phyloP scores from a whole-genome alignment of 2,888 invertebrate genomes.

The Cremastinae sp. region DNA sequence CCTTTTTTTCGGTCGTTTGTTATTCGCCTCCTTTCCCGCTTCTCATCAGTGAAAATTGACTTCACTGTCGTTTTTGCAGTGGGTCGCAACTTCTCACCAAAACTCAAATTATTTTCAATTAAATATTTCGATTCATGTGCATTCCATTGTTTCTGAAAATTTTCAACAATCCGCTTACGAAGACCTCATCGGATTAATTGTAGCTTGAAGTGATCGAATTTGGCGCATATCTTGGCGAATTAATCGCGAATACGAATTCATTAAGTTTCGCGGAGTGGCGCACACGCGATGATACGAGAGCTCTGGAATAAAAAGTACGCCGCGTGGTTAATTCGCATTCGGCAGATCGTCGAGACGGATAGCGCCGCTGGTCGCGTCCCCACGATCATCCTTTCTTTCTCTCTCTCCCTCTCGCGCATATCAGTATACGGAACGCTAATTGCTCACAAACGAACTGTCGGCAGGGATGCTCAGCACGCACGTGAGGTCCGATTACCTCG shows the following conservation, averaged over 20 bases:
- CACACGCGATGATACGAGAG: slow-evolving; percentile 37
- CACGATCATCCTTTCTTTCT: slow-evolving; percentile 19
- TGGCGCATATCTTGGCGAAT: slow-evolving; percentile 42
- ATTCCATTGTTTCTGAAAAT: not conserved
- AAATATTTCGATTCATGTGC: not conserved
- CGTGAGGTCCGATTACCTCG: slow-evolving; percentile 42
- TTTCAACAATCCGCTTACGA: too few relatives aligned
- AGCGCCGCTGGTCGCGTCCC: slow-evolving; percentile 68
- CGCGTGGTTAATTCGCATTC: slow-evolving; percentile 61
- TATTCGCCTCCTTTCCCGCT: slow-evolving; percentile 10
- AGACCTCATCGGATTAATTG: slow-evolving; percentile 30
- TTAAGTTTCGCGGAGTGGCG: slow-evolving; percentile 45
- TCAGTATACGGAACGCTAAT: slow-evolving; percentile 74
- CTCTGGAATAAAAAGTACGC: slow-evolving; percentile 37
- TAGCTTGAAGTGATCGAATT: slow-evolving; percentile 19
- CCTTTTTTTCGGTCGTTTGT: slow-evolving; percentile 32
- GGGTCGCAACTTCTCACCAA: not conserved
- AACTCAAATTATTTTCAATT: not conserved
- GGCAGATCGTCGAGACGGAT: slow-evolving; percentile 64
- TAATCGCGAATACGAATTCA: slow-evolving; percentile 54
- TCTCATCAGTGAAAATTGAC: not conserved
- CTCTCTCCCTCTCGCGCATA: slow-evolving; percentile 43
- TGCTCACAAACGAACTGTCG: slow-evolving; percentile 79
- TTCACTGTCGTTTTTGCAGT: slow-evolving; percentile 10
- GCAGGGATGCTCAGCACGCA: slow-evolving; percentile 71